A percentile compares a stretch with the other conserved stretches of the same genome.
These are phyloP conservation scores for Heliconius ethilla DNA, from an alignment of 2,888 invertebrate species.

Conservation along the genomic window DNA sequence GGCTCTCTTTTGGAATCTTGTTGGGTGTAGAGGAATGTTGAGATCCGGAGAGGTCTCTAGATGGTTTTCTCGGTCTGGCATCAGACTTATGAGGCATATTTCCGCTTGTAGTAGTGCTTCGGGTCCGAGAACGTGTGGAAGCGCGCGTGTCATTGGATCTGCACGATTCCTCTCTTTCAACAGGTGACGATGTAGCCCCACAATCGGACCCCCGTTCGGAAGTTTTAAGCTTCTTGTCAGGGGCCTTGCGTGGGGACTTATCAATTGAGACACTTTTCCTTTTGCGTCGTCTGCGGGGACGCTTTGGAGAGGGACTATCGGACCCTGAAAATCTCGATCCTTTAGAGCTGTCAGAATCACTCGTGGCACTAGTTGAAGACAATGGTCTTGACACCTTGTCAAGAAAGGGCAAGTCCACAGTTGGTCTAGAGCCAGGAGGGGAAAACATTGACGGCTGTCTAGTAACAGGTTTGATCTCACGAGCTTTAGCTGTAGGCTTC, in stretches of 20 bases:
- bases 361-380: constrained; percentile 84
- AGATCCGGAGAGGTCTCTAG: constrained; percentile 67
- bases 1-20: constrained; percentile 81
- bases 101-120: constrained; percentile 86
- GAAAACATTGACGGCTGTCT: constrained; percentile 72
- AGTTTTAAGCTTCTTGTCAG: constrained; percentile 92
- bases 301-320: constrained; percentile 70
- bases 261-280: constrained; percentile 68
- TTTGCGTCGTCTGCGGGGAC: constrained; percentile 72
- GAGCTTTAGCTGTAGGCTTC: constrained; percentile 72
- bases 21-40: constrained; percentile 61
- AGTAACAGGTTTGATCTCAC: constrained; percentile 68
- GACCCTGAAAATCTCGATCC: constrained; percentile 69
- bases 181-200: constrained; percentile 86
- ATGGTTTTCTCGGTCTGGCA: constrained; percentile 78
- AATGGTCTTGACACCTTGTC: constrained; percentile 88
- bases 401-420: constrained; percentile 89
- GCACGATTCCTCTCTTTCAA: constrained; percentile 88
- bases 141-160: constrained; percentile 73
- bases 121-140: constrained; percentile 84
- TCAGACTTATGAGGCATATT: constrained; percentile 84
- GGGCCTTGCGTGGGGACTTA: constrained; percentile 83
- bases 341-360: constrained; percentile 82
- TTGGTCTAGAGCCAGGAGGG: constrained; percentile 75
- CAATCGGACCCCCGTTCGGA: constrained; percentile 89